A percentile compares a stretch with the other conserved stretches of the same genome.
Conservation (phyloP, 2,888 invertebrate species). For the Scelioninae gen. 2 region DNA sequence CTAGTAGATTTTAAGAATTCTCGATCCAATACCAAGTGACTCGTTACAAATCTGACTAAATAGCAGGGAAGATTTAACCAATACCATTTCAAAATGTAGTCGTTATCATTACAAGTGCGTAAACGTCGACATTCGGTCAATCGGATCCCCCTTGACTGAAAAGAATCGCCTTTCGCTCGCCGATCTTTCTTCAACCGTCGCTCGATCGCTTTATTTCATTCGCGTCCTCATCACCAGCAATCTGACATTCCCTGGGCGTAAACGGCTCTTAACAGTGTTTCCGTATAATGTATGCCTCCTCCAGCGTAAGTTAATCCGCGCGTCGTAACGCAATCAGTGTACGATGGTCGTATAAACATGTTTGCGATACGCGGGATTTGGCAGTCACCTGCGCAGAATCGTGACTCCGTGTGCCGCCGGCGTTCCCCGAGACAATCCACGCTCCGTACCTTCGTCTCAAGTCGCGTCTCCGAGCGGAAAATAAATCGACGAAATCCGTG, state of each 20-base stretch:
- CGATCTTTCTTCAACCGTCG: slow-evolving; percentile 28
- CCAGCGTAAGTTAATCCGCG: slow-evolving; percentile 59
- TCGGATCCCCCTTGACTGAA: slow-evolving; percentile 1
- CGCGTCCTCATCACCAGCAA: slow-evolving; percentile 54
- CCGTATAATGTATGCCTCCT: slow-evolving; percentile 63
- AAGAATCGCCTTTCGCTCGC: not conserved
- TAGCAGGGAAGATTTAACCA: slow-evolving; percentile 11
- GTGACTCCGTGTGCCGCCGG: slow-evolving; percentile 40
- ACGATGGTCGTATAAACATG: slow-evolving; percentile 48
- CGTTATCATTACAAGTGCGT: too few relatives aligned
- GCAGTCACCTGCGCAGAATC: slow-evolving; percentile 10
- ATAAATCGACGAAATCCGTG: slow-evolving; percentile 9
- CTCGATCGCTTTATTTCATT: slow-evolving; percentile 46
- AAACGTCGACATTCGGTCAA: too few relatives aligned
- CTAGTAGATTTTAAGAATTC: too few relatives aligned
- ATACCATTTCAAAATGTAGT: too few relatives aligned
- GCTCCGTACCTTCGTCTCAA: too few relatives aligned
- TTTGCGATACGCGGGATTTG: slow-evolving; percentile 27
- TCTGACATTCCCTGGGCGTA: slow-evolving; percentile 66
- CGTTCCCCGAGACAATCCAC: slow-evolving; percentile 12
- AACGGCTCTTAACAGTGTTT: slow-evolving; percentile 65
- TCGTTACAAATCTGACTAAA: too few relatives aligned
- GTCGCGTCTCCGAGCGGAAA: too few relatives aligned
- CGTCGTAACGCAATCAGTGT: slow-evolving; percentile 51
- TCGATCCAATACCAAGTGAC: too few relatives aligned